Conservation (phyloP, 2,797 vertebrate genomes). For the Phyllotis vaccarum region DNA sequence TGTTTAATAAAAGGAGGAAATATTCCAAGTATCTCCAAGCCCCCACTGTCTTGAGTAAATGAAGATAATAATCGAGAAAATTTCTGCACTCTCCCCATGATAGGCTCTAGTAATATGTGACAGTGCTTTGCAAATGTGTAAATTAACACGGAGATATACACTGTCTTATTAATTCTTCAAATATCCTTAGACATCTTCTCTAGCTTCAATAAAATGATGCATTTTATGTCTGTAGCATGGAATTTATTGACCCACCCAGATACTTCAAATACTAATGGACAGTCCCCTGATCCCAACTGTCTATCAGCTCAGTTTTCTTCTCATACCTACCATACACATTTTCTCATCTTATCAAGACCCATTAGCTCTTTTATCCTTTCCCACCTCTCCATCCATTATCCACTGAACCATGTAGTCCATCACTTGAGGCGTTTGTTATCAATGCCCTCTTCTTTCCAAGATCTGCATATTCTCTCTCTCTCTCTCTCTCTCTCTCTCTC, state of each 20-base stretch:
- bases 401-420: neutral
- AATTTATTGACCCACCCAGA: neutral
- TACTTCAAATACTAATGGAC: conserved; percentile 10
- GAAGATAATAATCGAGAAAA: conserved; percentile 54
- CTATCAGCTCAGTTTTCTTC: conserved; percentile 27
- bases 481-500: too few relatives aligned
- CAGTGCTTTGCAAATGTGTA: conserved; percentile 49
- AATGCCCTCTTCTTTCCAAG: neutral
- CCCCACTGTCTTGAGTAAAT: conserved; percentile 19
- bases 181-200: neutral
- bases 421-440: neutral
- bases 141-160: conserved; percentile 12
- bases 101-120: conserved; percentile 47
- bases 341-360: neutral
- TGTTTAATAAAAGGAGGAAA: neutral
- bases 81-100: neutral
- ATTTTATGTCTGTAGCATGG: conserved; percentile 8
- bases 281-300: neutral
- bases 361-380: neutral
- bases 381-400: neutral
- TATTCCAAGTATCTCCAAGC: conserved; percentile 27
- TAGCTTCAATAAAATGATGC: neutral
- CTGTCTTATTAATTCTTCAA: conserved; percentile 27
- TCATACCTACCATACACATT: neutral
- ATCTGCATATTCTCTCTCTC: neutral